These are phyloP conservation scores for Polyommatus iphigenia DNA, from an alignment of 2,888 invertebrate genomes.

Conservation along the genomic window DNA sequence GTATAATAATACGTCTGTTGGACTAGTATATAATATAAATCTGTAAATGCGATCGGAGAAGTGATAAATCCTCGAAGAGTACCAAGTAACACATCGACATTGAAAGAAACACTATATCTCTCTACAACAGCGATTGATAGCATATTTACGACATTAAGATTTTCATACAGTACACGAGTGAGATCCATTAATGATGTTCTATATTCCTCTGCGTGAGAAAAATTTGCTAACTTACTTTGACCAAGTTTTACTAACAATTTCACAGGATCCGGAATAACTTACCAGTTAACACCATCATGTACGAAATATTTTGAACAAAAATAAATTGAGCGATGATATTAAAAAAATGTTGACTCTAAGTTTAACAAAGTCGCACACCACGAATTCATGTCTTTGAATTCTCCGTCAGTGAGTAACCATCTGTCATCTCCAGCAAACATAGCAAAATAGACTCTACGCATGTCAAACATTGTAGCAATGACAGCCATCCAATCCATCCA, in stretches of 20 bases:
- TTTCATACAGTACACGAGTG: neutral
- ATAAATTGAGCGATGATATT: neutral
- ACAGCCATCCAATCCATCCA: neutral
- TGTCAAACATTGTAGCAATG: neutral
- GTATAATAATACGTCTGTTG: neutral
- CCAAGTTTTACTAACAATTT: neutral
- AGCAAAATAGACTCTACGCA: neutral
- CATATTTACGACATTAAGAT: neutral
- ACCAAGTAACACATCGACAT: neutral
- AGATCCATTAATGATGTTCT: neutral
- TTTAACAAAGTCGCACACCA: neutral
- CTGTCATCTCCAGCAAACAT: neutral
- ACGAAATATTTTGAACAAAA: neutral
- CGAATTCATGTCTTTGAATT: neutral
- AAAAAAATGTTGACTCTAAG: neutral
- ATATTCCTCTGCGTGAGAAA: neutral
- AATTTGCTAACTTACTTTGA: neutral
- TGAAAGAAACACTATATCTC: neutral
- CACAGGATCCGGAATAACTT: neutral
- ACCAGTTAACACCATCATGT: neutral
- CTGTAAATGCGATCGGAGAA: too few relatives aligned
- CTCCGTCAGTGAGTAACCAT: neutral
- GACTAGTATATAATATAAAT: neutral
- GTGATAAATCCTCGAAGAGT: too few relatives aligned
- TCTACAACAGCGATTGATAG: neutral